Base-by-base conservation (phyloP, 2,888 invertebrate genomes). In the Drosophila anceps region DNA sequence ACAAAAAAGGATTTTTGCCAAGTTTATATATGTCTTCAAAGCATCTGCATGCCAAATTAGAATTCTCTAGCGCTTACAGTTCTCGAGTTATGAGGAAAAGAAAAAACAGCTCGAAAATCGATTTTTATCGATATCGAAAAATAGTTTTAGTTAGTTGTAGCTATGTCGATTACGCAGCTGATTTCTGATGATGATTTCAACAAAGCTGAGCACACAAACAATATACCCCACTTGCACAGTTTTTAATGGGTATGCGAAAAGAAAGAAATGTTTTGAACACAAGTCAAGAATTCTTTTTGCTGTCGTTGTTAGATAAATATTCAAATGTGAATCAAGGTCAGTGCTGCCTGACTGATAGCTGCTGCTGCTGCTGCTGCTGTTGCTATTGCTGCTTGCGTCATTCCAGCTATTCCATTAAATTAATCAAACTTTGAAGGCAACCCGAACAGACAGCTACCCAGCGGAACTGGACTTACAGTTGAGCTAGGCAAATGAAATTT, bases 291-390 rank as follows among this genome's bases (percentile, higher is more conserved):
- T 35, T 57, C 31, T 43, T 57, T 15, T 33, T 6, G 43, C 57
- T 43, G 43, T 33, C 62, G 33, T 43, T 20, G 33, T 61, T 69
- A 50, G 60, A 70, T 73, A 58, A 69, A 71, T 75, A 76, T 82
- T 75, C 68, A 80, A 72, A 84, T 69, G 50, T 83, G 74, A 83
- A 83, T 78, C 84, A 86, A 88, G 88, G 86, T 51, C 66, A 53
- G 18, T 7, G 50, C 12, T 12, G 44, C 31, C 37, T 35, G 50
- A 18, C 33, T 43, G 46, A 39, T 43, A 27, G 33, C 33, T 43
- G n/a, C 33, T 31, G 29, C 48, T 48, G n/a, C 48, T 31, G 35
- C 39, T 46, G 46, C 46, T 46, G 15, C n/a, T 24, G 46, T 24
- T 24, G 43, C 20, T 12, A 4, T 24, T 46, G 37, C 7, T 24